These are phyloP conservation scores for Formica exsecta DNA, from an alignment of 1,140 invertebrate species.

Conservation along the genomic window DNA sequence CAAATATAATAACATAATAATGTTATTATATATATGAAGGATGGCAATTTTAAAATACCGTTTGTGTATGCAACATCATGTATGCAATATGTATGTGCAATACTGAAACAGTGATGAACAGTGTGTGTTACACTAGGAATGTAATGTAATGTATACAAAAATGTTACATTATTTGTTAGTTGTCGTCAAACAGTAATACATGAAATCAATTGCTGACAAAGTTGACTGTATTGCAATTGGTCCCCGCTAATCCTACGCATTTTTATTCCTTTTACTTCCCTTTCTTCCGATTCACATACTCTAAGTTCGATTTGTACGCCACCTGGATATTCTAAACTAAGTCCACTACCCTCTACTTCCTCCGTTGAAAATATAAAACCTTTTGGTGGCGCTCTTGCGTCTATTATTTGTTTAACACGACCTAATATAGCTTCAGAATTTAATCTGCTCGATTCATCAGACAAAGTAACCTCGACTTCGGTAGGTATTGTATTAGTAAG, in stretches of 20 bases:
- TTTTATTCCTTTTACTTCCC: slow-evolving; percentile 94
- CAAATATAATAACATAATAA: slow-evolving; percentile 72
- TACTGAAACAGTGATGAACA: slow-evolving; percentile 78
- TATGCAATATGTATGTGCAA: slow-evolving; percentile 81
- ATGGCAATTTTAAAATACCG: slow-evolving; percentile 75
- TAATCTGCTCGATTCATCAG: slow-evolving; percentile 92
- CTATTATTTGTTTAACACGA: slow-evolving; percentile 93
- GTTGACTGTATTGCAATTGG: slow-evolving; percentile 95
- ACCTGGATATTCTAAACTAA: slow-evolving; percentile 93
- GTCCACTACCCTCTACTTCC: slow-evolving; percentile 83
- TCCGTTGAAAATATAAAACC: slow-evolving; percentile 88
- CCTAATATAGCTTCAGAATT: slow-evolving; percentile 93
- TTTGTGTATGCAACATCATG: slow-evolving; percentile 64
- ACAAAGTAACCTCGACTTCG: slow-evolving; percentile 90
- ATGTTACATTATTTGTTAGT: slow-evolving; percentile 75
- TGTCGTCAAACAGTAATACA: slow-evolving; percentile 92
- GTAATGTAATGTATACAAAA: slow-evolving; percentile 81
- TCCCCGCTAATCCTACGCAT: slow-evolving; percentile 96
- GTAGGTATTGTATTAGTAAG: slow-evolving; percentile 84
- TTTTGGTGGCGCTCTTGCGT: slow-evolving; percentile 92
- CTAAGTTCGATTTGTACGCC: slow-evolving; percentile 95
- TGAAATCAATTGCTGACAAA: slow-evolving; percentile 96
- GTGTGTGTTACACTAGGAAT: slow-evolving; percentile 83
- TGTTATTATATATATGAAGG: slow-evolving; percentile 55
- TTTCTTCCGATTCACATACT: slow-evolving; percentile 92